Evolutionary conservation across 2,113 vertebrate species (phyloP), one percentile per base, ranked within the genome.

Genomic region (Perognathus longimembris): DNA sequence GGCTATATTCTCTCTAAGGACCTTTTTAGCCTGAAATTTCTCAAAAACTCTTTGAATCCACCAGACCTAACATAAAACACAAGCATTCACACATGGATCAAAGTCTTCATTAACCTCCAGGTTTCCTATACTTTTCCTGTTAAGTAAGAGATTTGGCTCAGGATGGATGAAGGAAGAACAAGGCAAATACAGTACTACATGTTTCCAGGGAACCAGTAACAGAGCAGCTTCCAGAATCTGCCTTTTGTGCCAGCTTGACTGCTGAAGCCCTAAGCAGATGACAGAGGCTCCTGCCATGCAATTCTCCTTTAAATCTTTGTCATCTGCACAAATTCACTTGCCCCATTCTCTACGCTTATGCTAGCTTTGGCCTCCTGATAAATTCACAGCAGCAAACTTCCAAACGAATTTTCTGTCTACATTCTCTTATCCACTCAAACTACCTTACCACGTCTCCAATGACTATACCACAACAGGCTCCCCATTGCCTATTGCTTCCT

Each of bases 71-170:
- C 34, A 77, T 79, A 80, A 93, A 80, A 90, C 15, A 61, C 36
- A 57, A 3, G 1, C 15, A 57, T 63, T 94, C 61, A 78, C n/a
- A 45, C 1, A 3, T 70, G 66, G 50, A 73, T 71, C 50, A 30
- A 83, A 83, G 61, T 78, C 75, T 94, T 70, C 45, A 70, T 78
- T 85, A 21, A 64, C 59, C 30, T 91, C 36, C 69, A 90, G 50
- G 69, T 28, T 90, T 82, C 70, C 63, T 79, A 89, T 79, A 24
- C 34, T 38, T 95, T 95, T 94, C 81, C 32, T 91, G 79, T 66
- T 95, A 76, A 86, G 71, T 45, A 83, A 91, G 85, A 90, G 75
- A 90, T 80, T 15, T 93, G 90, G 42, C 75, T 95, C 92, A 84
- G 71, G 79, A 90, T 64, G 34, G 89, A 73, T 64, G 67, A 83